A percentile compares a stretch with the other conserved stretches of the same genome.
Conservation (phyloP, 1,140 invertebrate species). For the Drosophila mojavensis region DNA sequence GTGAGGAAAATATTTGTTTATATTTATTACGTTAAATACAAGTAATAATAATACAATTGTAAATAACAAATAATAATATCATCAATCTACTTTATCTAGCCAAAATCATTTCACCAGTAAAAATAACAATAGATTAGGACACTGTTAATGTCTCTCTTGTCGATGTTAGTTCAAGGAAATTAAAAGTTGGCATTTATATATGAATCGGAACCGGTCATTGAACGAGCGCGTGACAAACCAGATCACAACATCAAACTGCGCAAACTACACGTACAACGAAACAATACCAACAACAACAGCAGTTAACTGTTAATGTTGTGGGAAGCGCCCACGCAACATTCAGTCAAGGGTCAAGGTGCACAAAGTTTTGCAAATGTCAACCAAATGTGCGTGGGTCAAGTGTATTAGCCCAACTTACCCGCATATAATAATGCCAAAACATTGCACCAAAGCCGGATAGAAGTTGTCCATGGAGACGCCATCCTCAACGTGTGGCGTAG, state of each 20-base stretch:
- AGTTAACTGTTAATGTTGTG: constrained; percentile 1
- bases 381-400: not conserved
- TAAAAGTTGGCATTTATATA: not conserved
- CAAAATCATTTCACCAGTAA: too few species aligned
- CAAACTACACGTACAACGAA: not conserved
- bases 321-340: not conserved
- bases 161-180: constrained; percentile 5
- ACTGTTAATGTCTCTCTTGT: not conserved
- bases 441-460: constrained; percentile 95
- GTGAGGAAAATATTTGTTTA: too few species aligned
- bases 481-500: constrained; percentile 60
- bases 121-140: too few species aligned
- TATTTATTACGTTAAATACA: too few species aligned
- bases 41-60: too few species aligned
- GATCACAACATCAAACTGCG: constrained; percentile 11
- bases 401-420: constrained; percentile 87
- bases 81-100: too few species aligned
- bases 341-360: constrained; percentile 3
- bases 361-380: not conserved
- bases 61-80: too few species aligned
- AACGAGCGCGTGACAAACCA: constrained; percentile 34
- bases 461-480: constrained; percentile 90
- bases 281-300: not conserved
- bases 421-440: constrained; percentile 95
- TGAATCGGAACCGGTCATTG: constrained; percentile 36